These are phyloP conservation scores for Rhinolophus sinicus DNA, from an alignment of 2,113 vertebrate species.

Conservation along the genomic window DNA sequence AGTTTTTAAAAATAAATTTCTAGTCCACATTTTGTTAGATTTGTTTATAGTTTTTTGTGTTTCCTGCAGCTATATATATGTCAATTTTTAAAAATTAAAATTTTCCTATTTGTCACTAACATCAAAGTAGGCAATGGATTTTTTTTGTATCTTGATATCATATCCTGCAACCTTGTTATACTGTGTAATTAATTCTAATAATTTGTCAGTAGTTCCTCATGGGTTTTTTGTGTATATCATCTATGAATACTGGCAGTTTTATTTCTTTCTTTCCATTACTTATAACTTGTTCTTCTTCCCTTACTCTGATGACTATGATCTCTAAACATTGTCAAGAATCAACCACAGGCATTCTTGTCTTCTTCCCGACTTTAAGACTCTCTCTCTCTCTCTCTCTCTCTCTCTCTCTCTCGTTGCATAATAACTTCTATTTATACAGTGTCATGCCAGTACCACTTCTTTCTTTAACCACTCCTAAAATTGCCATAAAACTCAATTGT, in stretches of 20 bases:
- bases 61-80: background rate
- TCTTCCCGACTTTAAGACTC: slow-evolving; percentile 5
- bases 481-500: background rate
- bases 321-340: background rate
- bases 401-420: background rate
- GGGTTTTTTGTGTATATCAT: background rate
- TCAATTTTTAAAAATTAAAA: background rate
- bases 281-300: background rate
- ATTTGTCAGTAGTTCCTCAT: background rate
- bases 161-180: background rate
- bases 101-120: background rate
- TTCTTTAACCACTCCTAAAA: background rate
- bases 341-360: background rate
- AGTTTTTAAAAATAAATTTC: background rate
- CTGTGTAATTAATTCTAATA: background rate
- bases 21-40: background rate
- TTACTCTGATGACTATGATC: background rate
- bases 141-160: background rate
- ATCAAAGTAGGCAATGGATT: background rate
- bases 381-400: background rate
- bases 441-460: background rate
- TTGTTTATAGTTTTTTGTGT: background rate
- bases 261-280: background rate
- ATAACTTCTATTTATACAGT: background rate
- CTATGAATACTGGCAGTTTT: background rate